These are phyloP conservation scores for Operophtera brumata DNA, from an alignment of 2,888 invertebrate species.

Conservation along the genomic window DNA sequence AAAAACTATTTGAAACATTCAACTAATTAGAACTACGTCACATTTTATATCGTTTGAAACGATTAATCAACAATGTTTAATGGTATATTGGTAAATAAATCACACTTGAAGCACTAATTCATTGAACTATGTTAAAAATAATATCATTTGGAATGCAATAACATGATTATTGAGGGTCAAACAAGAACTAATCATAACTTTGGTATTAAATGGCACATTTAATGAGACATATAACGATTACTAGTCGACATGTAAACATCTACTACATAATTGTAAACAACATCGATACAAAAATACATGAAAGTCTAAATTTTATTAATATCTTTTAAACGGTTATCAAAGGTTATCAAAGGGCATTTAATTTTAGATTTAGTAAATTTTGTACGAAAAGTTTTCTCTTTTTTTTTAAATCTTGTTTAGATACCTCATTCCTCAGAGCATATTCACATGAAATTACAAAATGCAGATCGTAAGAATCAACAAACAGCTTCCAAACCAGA, in stretches of 20 bases:
- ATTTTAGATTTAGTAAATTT: conserved; percentile 5
- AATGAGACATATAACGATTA: conserved; percentile 31
- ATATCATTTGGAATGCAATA: conserved; percentile 55
- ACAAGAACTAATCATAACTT: conserved; percentile 27
- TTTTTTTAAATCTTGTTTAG: too few relatives aligned
- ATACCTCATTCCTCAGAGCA: not conserved
- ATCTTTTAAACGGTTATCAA: conserved; percentile 16
- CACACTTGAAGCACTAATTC: conserved; percentile 17
- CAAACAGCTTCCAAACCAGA: conserved; percentile 44
- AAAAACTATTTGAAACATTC: conserved; percentile 4
- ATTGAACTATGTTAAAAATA: conserved; percentile 22
- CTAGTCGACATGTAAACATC: conserved; percentile 32
- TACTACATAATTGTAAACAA: conserved; percentile 38
- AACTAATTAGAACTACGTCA: conserved; percentile 17
- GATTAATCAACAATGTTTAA: conserved; percentile 37
- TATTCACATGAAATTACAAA: conserved; percentile 21
- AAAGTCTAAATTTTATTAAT: conserved; percentile 34
- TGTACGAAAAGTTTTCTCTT: not conserved
- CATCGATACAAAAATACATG: conserved; percentile 66
- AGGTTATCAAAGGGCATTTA: too few relatives aligned
- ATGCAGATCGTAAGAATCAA: conserved; percentile 36
- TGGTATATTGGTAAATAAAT: conserved; percentile 2
- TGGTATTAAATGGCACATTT: conserved; percentile 46
- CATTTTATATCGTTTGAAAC: conserved; percentile 53
- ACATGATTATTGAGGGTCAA: conserved; percentile 21